Conservation (phyloP, 1,140 invertebrate species). For the Drosophila nigromelanica region DNA sequence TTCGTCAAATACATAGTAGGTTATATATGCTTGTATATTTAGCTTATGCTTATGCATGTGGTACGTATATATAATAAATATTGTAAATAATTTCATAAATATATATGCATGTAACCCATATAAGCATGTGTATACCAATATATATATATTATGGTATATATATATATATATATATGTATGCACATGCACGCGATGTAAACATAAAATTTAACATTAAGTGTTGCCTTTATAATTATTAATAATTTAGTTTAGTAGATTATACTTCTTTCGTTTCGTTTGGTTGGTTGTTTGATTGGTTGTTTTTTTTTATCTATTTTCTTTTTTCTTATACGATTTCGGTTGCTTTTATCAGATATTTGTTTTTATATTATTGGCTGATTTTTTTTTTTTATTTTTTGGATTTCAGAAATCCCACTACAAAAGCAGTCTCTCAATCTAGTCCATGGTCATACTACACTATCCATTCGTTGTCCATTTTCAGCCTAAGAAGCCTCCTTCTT, state of each 20-base stretch:
- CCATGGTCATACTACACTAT: conserved; percentile 19
- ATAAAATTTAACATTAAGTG: conserved; percentile 51
- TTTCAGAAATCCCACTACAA: conserved; percentile 52
- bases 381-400: conserved; percentile 46
- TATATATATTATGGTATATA: conserved; percentile 24
- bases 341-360: conserved; percentile 24
- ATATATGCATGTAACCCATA: conserved; percentile 43
- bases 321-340: conserved; percentile 6
- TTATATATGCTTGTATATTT: conserved; percentile 38
- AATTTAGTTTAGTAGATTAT: conserved; percentile 48
- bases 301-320: conserved; percentile 1
- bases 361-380: conserved; percentile 47
- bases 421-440: conserved; percentile 60
- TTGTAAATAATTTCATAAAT: conserved; percentile 52
- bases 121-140: conserved; percentile 41
- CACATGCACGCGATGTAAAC: conserved; percentile 45
- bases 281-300: conserved; percentile 35
- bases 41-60: conserved; percentile 38
- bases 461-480: conserved; percentile 31
- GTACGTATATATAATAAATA: conserved; percentile 56
- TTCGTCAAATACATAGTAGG: conserved; percentile 48
- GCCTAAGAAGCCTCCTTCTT: conserved; percentile 57
- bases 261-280: conserved; percentile 36
- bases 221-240: conserved; percentile 37
- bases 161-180: conserved; percentile 28